Evolutionary conservation across 2,113 vertebrate species (phyloP).

Genomic region (Falcunculus frontatus): DNA sequence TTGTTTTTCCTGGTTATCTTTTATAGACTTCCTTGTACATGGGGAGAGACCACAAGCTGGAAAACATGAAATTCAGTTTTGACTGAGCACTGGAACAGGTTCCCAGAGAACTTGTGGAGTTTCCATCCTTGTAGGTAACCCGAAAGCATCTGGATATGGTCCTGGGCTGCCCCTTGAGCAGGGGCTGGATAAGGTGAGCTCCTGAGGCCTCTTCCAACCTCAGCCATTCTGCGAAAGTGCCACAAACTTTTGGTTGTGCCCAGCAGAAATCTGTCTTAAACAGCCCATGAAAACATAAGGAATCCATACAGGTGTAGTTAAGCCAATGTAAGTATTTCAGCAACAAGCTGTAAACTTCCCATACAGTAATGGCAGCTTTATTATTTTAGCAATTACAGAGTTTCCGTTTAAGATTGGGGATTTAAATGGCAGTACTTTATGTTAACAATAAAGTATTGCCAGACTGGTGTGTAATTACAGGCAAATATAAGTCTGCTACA

Average conservation of each 20-base stretch:
- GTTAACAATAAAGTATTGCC: constrained; percentile 50
- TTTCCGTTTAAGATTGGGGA: not conserved
- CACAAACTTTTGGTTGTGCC: not conserved
- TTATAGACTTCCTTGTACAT: not conserved
- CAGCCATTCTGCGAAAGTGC: not conserved
- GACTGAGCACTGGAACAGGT: not conserved
- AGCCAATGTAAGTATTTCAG: not conserved
- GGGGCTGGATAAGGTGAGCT: not conserved
- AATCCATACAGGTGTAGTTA: not conserved
- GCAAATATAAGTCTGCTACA: constrained; percentile 36
- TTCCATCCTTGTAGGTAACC: not conserved
- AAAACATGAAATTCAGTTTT: not conserved
- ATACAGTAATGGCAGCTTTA: constrained; percentile 13
- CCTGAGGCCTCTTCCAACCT: not conserved
- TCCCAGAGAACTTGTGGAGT: not conserved
- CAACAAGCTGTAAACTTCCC: constrained; percentile 13
- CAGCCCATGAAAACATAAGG: not conserved
- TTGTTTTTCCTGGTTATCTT: not conserved
- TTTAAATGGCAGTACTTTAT: constrained; percentile 40
- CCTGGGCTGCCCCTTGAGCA: not conserved
- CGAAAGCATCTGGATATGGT: not conserved
- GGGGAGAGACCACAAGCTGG: not conserved
- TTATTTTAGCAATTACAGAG: constrained; percentile 37
- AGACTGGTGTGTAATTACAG: constrained; percentile 44
- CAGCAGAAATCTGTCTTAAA: not conserved